Evolutionary conservation across 2,113 vertebrate species (phyloP).

Genomic region (Diadophis punctatus): DNA sequence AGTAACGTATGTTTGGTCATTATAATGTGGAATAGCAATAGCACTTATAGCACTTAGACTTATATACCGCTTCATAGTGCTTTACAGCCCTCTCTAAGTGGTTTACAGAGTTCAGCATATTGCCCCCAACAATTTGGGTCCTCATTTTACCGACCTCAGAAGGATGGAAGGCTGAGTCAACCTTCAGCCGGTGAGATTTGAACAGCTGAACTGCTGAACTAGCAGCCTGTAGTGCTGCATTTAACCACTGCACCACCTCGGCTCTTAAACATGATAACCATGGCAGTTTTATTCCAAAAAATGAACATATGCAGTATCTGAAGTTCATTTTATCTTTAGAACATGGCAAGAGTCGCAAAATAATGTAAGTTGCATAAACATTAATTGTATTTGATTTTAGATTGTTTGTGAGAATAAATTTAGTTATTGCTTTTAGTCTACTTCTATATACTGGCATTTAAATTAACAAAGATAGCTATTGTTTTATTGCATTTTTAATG

Average conservation of each 20-base stretch:
- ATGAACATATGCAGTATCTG: not conserved
- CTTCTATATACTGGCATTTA: slow-evolving; percentile 14
- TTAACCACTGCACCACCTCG: no score
- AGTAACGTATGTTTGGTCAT: not conserved
- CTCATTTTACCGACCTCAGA: no score
- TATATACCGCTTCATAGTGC: no score
- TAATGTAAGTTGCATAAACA: not conserved
- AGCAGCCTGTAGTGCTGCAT: no score
- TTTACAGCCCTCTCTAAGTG: no score
- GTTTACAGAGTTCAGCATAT: no score
- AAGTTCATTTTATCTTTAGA: not conserved
- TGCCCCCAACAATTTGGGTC: no score
- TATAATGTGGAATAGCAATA: not conserved
- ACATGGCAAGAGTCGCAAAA: not conserved
- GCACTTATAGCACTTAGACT: no score
- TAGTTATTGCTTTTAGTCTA: slow-evolving; percentile 4
- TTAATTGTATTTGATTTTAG: not conserved
- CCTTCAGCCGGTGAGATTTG: no score
- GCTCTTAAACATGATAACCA: not conserved
- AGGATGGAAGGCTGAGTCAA: no score
- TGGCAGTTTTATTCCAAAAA: not conserved
- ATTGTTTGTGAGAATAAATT: not conserved
- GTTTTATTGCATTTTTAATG: not conserved
- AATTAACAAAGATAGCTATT: slow-evolving; percentile 1
- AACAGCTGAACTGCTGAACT: no score